Evolutionary conservation across 2,113 vertebrate species (phyloP).

Genomic region (Illadopsis cleaveri): DNA sequence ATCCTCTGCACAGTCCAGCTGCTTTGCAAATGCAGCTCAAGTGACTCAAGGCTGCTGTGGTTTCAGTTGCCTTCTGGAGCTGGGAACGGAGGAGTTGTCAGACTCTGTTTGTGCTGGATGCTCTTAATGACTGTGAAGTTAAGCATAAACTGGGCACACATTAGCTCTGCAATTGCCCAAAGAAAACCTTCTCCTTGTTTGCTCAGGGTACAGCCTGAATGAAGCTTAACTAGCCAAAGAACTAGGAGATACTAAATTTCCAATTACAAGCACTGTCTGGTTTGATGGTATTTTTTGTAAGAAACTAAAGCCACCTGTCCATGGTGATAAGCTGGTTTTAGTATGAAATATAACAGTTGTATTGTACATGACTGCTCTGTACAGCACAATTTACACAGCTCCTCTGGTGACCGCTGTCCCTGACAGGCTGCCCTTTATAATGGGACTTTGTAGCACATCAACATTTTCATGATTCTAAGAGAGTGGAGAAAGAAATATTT

Average conservation of each 20-base stretch:
- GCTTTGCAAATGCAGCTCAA: background rate
- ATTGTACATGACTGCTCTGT: background rate
- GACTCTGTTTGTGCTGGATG: background rate
- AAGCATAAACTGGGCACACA: background rate
- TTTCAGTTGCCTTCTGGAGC: background rate
- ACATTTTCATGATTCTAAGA: background rate
- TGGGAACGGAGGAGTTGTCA: background rate
- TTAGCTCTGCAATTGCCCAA: background rate
- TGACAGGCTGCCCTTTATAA: background rate
- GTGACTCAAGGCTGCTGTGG: background rate
- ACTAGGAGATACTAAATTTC: background rate
- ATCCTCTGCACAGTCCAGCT: background rate
- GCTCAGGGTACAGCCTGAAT: background rate
- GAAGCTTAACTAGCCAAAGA: background rate
- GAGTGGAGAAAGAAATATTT: background rate
- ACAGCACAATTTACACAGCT: background rate
- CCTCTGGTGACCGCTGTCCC: background rate
- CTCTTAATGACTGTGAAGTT: background rate
- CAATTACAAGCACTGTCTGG: background rate
- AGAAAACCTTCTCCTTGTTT: background rate
- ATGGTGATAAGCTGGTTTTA: background rate
- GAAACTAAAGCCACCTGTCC: background rate
- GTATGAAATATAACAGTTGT: background rate
- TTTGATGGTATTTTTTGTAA: background rate
- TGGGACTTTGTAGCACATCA: fast-evolving